phyloP scores from a whole-genome alignment of 2,113 vertebrate species.

The Crocuta crocuta region DNA sequence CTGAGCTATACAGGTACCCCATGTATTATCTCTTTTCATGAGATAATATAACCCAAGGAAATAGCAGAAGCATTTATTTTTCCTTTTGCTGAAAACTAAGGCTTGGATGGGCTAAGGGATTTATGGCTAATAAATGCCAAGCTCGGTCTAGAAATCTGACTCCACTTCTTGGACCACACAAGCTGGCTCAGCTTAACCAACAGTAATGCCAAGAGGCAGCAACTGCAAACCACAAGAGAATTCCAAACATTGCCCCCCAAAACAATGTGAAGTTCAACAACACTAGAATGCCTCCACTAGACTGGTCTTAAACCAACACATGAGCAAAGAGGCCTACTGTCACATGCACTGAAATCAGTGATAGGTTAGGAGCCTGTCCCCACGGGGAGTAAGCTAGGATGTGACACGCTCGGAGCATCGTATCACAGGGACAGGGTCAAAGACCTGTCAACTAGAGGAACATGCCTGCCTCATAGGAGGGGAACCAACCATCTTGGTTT shows the following conservation, averaged over 20 bases:
- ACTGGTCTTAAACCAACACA: neutral
- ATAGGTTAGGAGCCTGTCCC: no score
- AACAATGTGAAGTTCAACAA: neutral
- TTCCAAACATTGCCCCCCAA: neutral
- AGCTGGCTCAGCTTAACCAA: neutral
- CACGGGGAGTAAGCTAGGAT: accelerated
- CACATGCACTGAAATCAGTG: accelerated
- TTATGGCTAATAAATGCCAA: neutral
- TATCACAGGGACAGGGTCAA: neutral
- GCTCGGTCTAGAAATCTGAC: neutral
- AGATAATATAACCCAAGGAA: neutral
- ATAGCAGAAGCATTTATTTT: neutral
- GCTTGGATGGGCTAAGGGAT: neutral
- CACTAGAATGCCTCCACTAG: neutral
- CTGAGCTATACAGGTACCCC: no score
- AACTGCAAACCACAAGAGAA: neutral
- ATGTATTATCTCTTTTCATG: neutral
- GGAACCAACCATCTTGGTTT: neutral
- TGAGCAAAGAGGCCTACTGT: neutral
- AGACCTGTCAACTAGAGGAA: neutral
- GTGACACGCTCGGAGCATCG: no score
- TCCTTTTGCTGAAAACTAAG: neutral
- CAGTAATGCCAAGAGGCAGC: neutral
- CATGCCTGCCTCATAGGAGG: neutral
- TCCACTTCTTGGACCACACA: neutral